phyloP scores from a whole-genome alignment of 2,888 invertebrate species.

The Troides aeacus region DNA sequence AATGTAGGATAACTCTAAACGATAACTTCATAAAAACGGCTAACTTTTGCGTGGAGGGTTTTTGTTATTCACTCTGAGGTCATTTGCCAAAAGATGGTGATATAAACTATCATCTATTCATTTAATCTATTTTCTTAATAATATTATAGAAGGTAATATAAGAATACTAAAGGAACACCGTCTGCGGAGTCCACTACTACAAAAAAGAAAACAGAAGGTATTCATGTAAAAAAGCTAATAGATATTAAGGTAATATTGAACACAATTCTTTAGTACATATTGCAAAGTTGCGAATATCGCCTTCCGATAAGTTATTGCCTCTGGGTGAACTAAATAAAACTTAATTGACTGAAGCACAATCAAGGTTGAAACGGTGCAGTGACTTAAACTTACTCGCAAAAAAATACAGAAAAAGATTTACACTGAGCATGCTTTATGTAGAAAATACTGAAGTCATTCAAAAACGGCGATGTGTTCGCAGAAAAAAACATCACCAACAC shows the following conservation, averaged over 20 bases:
- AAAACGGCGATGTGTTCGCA: not conserved
- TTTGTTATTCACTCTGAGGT: no score
- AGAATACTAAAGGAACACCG: no score
- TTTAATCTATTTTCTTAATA: no score
- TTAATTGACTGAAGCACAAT: not conserved
- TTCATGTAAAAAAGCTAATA: not conserved
- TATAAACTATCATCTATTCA: no score
- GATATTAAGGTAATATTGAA: not conserved
- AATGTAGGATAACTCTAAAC: no score
- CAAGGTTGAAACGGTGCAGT: conserved; percentile 13
- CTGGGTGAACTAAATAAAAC: not conserved
- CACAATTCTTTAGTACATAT: not conserved
- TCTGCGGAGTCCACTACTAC: no score
- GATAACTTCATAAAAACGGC: no score
- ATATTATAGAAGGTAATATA: no score
- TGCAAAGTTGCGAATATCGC: not conserved
- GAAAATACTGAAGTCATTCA: conserved; percentile 7
- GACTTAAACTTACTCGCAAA: conserved; percentile 5
- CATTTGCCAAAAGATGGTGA: no score
- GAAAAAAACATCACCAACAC: not conserved
- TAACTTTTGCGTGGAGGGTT: no score
- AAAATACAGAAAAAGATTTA: not conserved
- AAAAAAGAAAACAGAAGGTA: no score
- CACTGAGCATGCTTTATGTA: not conserved
- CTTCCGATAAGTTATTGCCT: not conserved